A percentile compares a stretch with the other conserved stretches of the same genome.
These are phyloP conservation scores for Spongia lamella DNA, from an alignment of 37 sponge, comb jelly and placozoan genomes.

Conservation along the genomic window DNA sequence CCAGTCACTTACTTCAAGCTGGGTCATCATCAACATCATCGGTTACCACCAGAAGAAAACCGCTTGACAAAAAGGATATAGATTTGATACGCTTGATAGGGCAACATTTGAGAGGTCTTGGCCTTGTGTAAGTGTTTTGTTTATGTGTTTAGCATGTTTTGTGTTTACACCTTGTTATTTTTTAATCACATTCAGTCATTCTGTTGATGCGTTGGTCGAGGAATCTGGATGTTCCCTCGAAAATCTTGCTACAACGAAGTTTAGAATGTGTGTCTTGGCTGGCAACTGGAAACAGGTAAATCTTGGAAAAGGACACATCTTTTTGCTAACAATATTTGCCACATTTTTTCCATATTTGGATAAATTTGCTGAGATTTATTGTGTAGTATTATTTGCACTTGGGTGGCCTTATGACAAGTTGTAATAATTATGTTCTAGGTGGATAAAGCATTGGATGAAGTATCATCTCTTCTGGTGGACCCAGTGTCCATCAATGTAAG, in stretches of 20 bases:
- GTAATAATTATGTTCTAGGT: constrained; percentile 34
- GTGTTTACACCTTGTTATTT: no score
- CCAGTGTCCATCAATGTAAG: constrained; percentile 49
- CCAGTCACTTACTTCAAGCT: no score
- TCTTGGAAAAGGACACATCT: no score
- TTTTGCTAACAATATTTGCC: not conserved
- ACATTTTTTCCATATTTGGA: not conserved
- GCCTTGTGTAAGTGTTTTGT: constrained; percentile 43
- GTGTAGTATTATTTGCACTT: not conserved
- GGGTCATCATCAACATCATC: no score
- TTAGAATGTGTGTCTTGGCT: constrained; percentile 67
- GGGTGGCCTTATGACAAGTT: not conserved
- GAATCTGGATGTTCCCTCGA: constrained; percentile 92
- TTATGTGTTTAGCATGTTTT: not conserved
- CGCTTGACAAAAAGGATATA: constrained; percentile 20
- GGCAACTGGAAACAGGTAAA: constrained; percentile 92
- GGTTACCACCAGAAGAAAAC: no score
- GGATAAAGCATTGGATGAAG: constrained; percentile 54
- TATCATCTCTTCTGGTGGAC: constrained; percentile 58
- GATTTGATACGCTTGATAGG: constrained; percentile 91
- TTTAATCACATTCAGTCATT: constrained; percentile 39
- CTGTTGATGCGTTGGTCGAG: constrained; percentile 69
- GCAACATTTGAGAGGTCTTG: constrained; percentile 90
- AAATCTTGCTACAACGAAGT: constrained; percentile 86
- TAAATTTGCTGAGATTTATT: not conserved